Evolutionary conservation across 1,140 invertebrate genomes (phyloP), one percentile per base, ranked within the genome.

Genomic region (Bombus sibiricus): DNA sequence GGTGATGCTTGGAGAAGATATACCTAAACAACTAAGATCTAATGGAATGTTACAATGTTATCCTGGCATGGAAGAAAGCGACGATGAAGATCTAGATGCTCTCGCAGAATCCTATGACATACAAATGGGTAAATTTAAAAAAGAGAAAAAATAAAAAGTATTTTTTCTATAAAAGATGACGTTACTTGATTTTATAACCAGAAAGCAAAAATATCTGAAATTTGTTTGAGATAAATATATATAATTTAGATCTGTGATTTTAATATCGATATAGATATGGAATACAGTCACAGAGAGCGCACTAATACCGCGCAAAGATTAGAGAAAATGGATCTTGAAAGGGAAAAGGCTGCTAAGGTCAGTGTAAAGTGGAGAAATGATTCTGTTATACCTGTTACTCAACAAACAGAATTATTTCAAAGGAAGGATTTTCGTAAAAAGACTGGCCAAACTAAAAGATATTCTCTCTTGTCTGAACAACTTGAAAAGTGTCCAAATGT

Each of bases 241-340:
- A 82, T 41, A 22, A 71, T 73, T 69, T 68, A 64, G 28, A 37
- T 39, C 9, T 53, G 22, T 77, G 6, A n/a, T 77, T 64, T 39
- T 22, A 43, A 37, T n/a, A 15, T 69, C 80, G 47, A 82, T 86
- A 5, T 77, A 95, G 94, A 95, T 69, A 95, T 96, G 93, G 97
- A 97, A 87, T 96, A 96, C 72, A 93, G 93, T 87, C 94, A 95
- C 62, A 96, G 98, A 89, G 96, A 97, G 85, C 96, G 98, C 89
- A 98, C 98, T 15, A 98, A 99, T 93, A 99, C 98, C 66, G 98
- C 98, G 41, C 97, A 98, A 90, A 96, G 98, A 91, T 94, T 99
- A 71, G 98, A 99, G 91, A 98, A 98, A 94, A 96, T 99, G 95
- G 98, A 98, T 91, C 97, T 97, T 91, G 98, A 98, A 83, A 97